phyloP scores from a whole-genome alignment of 2,888 invertebrate genomes.

The Ceratothoa steindachneri region DNA sequence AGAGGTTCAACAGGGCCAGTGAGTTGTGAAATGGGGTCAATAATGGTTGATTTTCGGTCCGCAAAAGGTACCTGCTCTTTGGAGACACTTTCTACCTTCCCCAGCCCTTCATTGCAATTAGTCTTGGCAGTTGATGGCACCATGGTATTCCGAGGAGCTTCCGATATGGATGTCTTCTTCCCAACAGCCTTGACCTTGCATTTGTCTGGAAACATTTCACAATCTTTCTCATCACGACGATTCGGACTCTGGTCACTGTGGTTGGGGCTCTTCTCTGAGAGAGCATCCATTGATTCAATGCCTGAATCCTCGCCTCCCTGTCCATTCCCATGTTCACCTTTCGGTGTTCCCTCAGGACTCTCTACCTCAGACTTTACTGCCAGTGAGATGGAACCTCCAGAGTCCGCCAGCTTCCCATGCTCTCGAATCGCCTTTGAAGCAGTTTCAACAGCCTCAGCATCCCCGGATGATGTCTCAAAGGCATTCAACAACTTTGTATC shows the following conservation, averaged over 20 bases:
- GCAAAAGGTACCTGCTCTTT: no score
- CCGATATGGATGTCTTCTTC: no score
- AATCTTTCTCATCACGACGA: constrained; percentile 47
- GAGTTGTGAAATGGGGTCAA: no score
- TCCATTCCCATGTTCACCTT: constrained; percentile 45
- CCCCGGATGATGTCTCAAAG: not conserved
- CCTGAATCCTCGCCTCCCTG: constrained; percentile 75
- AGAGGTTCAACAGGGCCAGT: no score
- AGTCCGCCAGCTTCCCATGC: not conserved
- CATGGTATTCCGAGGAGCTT: no score
- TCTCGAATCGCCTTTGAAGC: not conserved
- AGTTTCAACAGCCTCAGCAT: no score
- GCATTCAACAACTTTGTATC: no score
- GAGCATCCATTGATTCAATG: constrained; percentile 86
- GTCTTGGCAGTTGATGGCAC: no score
- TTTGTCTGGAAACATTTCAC: constrained; percentile 27
- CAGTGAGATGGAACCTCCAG: not conserved
- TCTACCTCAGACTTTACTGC: constrained; percentile 32
- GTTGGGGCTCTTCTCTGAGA: constrained; percentile 87
- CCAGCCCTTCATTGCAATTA: no score
- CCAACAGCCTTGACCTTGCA: not conserved
- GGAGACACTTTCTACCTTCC: no score
- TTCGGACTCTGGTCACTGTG: constrained; percentile 61
- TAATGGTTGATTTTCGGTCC: no score
- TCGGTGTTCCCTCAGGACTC: constrained; percentile 47